A percentile compares a stretch with the other conserved stretches of the same genome.
These are phyloP conservation scores for Apoderus coryli DNA, from an alignment of 2,888 invertebrate species.

Conservation along the genomic window DNA sequence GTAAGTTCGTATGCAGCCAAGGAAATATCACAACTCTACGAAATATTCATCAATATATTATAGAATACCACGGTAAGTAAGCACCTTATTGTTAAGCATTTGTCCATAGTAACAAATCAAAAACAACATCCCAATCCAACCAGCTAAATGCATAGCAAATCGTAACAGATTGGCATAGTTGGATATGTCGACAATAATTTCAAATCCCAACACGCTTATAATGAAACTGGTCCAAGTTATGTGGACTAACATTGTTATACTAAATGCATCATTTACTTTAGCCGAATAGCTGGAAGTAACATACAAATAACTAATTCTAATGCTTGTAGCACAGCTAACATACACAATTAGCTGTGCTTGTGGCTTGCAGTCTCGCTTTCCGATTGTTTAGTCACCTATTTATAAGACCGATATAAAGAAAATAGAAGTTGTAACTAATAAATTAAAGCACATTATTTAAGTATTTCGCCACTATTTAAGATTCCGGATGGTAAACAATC, in stretches of 20 bases:
- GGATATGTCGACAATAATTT: constrained; percentile 21
- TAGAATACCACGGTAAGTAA: not conserved
- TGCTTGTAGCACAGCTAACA: too few species aligned
- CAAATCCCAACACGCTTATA: constrained; percentile 23
- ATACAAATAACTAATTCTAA: too few species aligned
- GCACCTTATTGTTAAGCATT: constrained; percentile 22
- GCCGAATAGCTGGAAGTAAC: constrained; percentile 13
- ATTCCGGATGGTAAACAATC: too few species aligned
- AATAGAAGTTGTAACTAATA: too few species aligned
- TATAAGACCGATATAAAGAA: too few species aligned
- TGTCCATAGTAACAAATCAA: constrained; percentile 24
- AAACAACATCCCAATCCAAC: constrained; percentile 23
- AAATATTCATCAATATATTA: constrained; percentile 5
- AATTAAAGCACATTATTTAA: too few species aligned
- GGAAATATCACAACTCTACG: constrained; percentile 18
- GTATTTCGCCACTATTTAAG: too few species aligned
- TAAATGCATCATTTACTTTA: constrained; percentile 19
- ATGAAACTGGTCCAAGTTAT: constrained; percentile 23
- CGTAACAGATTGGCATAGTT: constrained; percentile 19
- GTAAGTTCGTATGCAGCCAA: constrained; percentile 17
- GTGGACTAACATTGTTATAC: constrained; percentile 23
- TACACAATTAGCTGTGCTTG: too few species aligned
- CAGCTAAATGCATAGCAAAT: constrained; percentile 22
- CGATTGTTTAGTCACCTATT: too few species aligned
- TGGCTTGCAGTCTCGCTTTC: too few species aligned